phyloP scores from a whole-genome alignment of 1,140 invertebrate species.

The Scaptomyza hsui region DNA sequence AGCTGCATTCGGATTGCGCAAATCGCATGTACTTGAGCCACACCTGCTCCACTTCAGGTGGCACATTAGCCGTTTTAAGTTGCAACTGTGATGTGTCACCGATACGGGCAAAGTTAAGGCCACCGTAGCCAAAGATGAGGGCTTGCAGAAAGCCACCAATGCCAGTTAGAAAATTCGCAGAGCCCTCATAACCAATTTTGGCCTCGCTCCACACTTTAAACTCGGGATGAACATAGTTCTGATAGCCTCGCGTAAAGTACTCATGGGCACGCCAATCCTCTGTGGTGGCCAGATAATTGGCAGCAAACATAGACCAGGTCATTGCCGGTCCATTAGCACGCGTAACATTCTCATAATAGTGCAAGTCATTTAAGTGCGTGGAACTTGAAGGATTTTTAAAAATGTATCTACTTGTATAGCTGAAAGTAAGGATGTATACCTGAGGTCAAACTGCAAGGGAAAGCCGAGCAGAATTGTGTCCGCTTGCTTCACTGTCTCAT shows the following conservation, averaged over 20 bases:
- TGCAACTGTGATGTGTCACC: constrained; percentile 36
- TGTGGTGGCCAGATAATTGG: constrained; percentile 84
- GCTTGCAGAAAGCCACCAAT: constrained; percentile 86
- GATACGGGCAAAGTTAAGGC: constrained; percentile 84
- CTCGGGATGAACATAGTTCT: constrained; percentile 85
- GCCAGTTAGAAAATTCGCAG: constrained; percentile 86
- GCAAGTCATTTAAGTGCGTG: constrained; percentile 85
- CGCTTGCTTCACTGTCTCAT: constrained; percentile 85
- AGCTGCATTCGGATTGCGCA: constrained; percentile 32
- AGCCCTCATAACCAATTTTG: constrained; percentile 84
- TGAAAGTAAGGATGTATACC: constrained; percentile 22
- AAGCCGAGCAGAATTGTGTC: constrained; percentile 85
- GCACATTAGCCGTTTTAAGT: background rate
- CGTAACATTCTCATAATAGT: constrained; percentile 85
- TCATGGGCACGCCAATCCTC: constrained; percentile 79
- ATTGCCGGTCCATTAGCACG: constrained; percentile 85
- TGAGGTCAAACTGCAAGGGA: constrained; percentile 85
- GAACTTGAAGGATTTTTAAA: constrained; percentile 15
- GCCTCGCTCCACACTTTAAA: constrained; percentile 86
- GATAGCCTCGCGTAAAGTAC: constrained; percentile 85
- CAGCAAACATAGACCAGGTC: constrained; percentile 86
- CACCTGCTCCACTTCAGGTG: constrained; percentile 52
- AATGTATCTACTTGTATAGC: background rate
- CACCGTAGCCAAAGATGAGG: constrained; percentile 85
- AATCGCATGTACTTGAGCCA: constrained; percentile 46